Conservation (phyloP, 2,797 vertebrate species). For the Gadopsis marmoratus region DNA sequence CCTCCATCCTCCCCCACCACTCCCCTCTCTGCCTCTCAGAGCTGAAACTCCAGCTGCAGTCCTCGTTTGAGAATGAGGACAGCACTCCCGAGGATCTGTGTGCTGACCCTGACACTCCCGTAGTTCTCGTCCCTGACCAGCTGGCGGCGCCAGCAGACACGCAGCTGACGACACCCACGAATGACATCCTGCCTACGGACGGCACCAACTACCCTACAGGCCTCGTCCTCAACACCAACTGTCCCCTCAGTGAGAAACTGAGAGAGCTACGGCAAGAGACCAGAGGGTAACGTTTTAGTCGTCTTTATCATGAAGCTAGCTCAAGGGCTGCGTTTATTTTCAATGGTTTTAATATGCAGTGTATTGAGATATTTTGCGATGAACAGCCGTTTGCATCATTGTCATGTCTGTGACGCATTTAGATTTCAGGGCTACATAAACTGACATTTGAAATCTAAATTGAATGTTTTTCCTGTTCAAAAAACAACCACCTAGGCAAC, state of each 20-base stretch:
- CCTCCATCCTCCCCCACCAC: neutral
- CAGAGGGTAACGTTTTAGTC: conserved; percentile 75
- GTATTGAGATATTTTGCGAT: neutral
- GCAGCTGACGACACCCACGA: neutral
- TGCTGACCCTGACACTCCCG: conserved; percentile 48
- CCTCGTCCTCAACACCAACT: conserved; percentile 37
- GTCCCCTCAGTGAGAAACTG: conserved; percentile 80
- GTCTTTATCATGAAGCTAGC: neutral
- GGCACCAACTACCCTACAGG: conserved; percentile 16
- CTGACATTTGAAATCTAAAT: neutral
- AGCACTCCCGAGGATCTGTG: conserved; percentile 64
- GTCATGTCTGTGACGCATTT: neutral
- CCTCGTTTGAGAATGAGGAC: conserved; percentile 80
- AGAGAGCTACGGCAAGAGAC: conserved; percentile 85
- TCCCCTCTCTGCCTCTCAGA: conserved; percentile 72
- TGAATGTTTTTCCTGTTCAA: neutral
- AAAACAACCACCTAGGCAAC: neutral
- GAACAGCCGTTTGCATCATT: neutral
- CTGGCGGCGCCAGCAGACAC: conserved; percentile 6
- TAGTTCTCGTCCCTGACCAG: conserved; percentile 36
- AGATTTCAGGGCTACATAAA: neutral
- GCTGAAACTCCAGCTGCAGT: conserved; percentile 84
- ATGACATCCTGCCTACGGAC: neutral
- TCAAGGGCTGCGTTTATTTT: too few relatives aligned
- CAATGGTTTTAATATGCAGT: neutral